phyloP scores from a whole-genome alignment of 2,797 vertebrate genomes.

The Psittacula derbiana region DNA sequence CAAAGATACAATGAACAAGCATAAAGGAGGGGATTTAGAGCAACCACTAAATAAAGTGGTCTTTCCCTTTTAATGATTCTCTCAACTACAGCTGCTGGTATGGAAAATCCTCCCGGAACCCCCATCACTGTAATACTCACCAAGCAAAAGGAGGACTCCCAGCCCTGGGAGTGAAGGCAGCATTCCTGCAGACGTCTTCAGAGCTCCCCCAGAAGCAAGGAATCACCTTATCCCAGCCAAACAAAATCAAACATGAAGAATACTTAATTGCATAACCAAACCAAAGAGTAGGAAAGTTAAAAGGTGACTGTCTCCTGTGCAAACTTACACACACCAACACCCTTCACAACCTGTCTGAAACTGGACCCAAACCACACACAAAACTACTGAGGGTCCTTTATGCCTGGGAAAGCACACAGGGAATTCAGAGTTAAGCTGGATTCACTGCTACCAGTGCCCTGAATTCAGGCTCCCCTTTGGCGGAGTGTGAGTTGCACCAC shows the following conservation, averaged over 20 bases:
- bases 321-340: rapidly evolving
- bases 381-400: rapidly evolving
- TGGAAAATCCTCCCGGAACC: not conserved
- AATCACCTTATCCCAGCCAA: not conserved
- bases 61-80: not conserved
- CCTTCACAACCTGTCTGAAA: not conserved
- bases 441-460: rapidly evolving
- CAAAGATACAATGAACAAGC: not conserved
- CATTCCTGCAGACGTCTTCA: slow-evolving; percentile 7
- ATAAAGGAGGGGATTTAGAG: not conserved
- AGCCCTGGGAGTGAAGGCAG: not conserved
- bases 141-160: slow-evolving; percentile 15
- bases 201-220: not conserved
- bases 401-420: rapidly evolving
- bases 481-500: not conserved
- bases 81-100: not conserved
- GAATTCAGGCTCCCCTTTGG: not conserved
- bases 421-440: not conserved
- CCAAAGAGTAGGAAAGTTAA: not conserved
- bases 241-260: not conserved
- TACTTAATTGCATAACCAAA: not conserved
- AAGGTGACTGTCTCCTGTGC: not conserved
- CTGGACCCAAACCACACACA: not conserved
- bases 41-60: not conserved
- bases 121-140: not conserved